A percentile compares a stretch with the other conserved stretches of the same genome.
Conservation (phyloP, 2,888 invertebrate species). For the Linnaemya vulpina region DNA sequence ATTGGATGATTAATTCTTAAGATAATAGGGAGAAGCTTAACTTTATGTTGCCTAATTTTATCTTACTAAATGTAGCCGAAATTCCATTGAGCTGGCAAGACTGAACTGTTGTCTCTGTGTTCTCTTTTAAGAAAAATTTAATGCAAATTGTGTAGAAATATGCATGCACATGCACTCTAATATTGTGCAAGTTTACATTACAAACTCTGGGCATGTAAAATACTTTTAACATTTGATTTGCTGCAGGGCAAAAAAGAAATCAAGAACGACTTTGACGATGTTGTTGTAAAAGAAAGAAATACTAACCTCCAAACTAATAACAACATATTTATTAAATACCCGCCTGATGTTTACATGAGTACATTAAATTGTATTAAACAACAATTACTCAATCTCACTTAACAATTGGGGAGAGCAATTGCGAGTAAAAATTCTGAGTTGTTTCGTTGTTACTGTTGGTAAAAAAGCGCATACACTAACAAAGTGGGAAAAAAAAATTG, state of each 20-base stretch:
- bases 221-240: conserved; percentile 45
- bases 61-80: too few relatives aligned
- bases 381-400: conserved; percentile 41
- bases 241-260: not conserved
- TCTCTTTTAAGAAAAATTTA: conserved; percentile 29
- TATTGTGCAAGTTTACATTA: conserved; percentile 10
- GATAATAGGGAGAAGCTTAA: too few relatives aligned
- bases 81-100: too few relatives aligned
- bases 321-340: not conserved
- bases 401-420: conserved; percentile 44
- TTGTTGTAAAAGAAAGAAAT: conserved; percentile 19
- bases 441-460: conserved; percentile 33
- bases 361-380: conserved; percentile 6
- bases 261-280: conserved; percentile 10
- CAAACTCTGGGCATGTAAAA: not conserved
- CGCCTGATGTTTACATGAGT: conserved; percentile 28
- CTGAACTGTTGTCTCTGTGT: not conserved
- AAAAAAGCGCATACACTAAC: conserved; percentile 14
- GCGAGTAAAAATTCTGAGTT: conserved; percentile 35
- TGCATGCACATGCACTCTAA: not conserved
- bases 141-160: conserved; percentile 15
- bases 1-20: too few relatives aligned
- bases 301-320: conserved; percentile 12
- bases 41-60: too few relatives aligned
- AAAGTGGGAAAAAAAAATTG: conserved; percentile 17